Conservation (phyloP, 2,888 invertebrate species). For the Alsophila aescularia region DNA sequence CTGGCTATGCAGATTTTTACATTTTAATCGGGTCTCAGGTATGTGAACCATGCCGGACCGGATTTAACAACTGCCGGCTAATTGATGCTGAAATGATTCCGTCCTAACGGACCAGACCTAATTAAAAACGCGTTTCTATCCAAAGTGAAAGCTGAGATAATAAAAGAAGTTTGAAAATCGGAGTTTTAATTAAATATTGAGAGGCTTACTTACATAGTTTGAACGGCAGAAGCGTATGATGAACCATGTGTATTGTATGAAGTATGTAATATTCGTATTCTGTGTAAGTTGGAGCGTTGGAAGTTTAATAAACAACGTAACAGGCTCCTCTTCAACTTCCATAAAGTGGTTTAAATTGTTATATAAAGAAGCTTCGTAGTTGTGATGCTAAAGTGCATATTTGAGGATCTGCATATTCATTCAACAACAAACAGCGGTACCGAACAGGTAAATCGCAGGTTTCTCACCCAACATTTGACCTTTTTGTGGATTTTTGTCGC, state of each 20-base stretch:
- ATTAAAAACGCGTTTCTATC: constrained; percentile 25
- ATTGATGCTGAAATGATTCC: constrained; percentile 25
- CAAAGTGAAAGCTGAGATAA: constrained; percentile 1
- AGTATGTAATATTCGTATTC: constrained; percentile 11
- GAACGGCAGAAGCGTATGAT: background rate
- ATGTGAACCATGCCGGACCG: constrained; percentile 5
- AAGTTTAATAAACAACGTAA: constrained; percentile 10
- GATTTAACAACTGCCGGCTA: constrained; percentile 15
- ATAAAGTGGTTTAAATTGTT: constrained; percentile 8
- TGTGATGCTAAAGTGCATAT: background rate
- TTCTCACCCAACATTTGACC: too few relatives aligned
- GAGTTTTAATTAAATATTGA: constrained; percentile 1
- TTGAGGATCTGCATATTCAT: too few relatives aligned
- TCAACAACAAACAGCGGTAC: too few relatives aligned
- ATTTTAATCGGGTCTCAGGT: constrained; percentile 40
- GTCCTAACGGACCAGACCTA: constrained; percentile 29
- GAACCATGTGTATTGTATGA: constrained; percentile 13
- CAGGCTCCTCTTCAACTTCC: background rate
- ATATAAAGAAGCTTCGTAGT: constrained; percentile 11
- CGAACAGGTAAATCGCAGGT: too few relatives aligned
- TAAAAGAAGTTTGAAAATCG: background rate
- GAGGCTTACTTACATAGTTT: background rate
- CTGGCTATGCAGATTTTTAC: constrained; percentile 37
- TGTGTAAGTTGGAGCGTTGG: background rate
- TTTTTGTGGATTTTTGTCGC: too few relatives aligned